Percentiles rank a stretch among this genome's conserved stretches.
These are phyloP conservation scores for Zeugodacus cucurbitae DNA, from an alignment of 1,140 invertebrate species.

Conservation along the genomic window DNA sequence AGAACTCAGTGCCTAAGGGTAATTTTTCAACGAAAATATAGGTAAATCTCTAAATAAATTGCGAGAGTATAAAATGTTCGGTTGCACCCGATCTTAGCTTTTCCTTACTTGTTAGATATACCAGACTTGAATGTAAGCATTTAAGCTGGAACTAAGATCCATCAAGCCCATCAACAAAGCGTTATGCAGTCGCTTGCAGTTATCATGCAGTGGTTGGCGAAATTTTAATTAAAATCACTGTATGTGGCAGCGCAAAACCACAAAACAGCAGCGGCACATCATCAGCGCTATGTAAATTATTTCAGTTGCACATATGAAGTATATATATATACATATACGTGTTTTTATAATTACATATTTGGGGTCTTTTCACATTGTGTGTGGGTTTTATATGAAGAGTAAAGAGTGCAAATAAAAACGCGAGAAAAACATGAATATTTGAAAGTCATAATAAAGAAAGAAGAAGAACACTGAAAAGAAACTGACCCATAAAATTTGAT, in stretches of 20 bases:
- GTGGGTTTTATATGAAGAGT: neutral
- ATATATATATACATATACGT: neutral
- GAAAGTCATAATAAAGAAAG: neutral
- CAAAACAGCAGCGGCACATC: neutral
- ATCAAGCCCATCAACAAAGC: neutral
- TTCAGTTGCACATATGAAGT: neutral
- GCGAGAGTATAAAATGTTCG: too few species aligned
- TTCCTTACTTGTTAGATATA: too few species aligned
- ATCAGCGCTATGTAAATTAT: neutral
- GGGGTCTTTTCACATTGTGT: too few species aligned
- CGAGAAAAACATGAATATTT: neutral
- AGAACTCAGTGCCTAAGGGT: too few species aligned
- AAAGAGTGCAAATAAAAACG: neutral
- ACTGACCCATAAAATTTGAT: constrained; percentile 9
- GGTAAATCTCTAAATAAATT: too few species aligned
- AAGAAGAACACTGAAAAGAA: neutral
- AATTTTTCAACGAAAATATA: too few species aligned
- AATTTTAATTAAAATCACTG: constrained; percentile 32
- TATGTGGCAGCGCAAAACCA: neutral
- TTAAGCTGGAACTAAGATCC: neutral
- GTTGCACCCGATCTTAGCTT: too few species aligned
- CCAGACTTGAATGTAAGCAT: neutral
- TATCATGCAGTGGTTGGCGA: neutral
- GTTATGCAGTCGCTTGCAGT: neutral
- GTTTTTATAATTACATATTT: neutral